Evolutionary conservation across 2,113 vertebrate genomes (phyloP), one percentile per base, ranked within the genome.

Genomic region (Lasiurus borealis): DNA sequence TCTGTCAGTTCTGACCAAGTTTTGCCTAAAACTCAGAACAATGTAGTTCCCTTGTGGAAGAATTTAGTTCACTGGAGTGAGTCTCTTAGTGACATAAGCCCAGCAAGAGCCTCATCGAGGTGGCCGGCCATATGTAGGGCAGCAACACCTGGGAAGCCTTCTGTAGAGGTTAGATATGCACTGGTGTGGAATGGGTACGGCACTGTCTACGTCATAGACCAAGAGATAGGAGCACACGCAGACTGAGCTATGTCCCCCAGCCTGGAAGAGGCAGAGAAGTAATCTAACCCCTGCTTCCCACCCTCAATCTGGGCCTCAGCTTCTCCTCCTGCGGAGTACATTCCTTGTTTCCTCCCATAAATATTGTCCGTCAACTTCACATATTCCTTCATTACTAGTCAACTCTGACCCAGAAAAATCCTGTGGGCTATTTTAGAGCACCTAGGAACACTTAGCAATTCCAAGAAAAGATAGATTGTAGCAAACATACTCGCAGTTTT

Each of bases 161-260:
- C 31, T 0, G 0, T 0, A 8, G 27, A 14, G 1, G 16, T 11
- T 5, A 23, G 68, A 16, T 5, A 0, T 14, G 40, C 19, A 2
- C n/a, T 64, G 1, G 10, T 2, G 2, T 6, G 15, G 0, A 0
- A 16, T 3, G 8, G 75, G 36, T 12, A 6, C 0, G 0, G 0
- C 8, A 3, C 34, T 25, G 18, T 16, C 25, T 13, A 0, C 64
- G 19, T 31, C 9, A 31, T 0, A 23, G 16, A 46, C 16, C 5
- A 36, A 25, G 36, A 25, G 29, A 6, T 44, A 1, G 83, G 8
- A 21, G 48, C 44, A 13, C 68, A 1, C 8, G 15, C 44, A 4
- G 23, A 66, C 0, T 31, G 31, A 44, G 27, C 5, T 23, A 27
- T 25, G 23, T 48, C 59, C 10, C 10, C 10, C 7, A 0, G 34